Evolutionary conservation across 1,140 invertebrate species (phyloP).

Genomic region (Rhopalosiphum padi): DNA sequence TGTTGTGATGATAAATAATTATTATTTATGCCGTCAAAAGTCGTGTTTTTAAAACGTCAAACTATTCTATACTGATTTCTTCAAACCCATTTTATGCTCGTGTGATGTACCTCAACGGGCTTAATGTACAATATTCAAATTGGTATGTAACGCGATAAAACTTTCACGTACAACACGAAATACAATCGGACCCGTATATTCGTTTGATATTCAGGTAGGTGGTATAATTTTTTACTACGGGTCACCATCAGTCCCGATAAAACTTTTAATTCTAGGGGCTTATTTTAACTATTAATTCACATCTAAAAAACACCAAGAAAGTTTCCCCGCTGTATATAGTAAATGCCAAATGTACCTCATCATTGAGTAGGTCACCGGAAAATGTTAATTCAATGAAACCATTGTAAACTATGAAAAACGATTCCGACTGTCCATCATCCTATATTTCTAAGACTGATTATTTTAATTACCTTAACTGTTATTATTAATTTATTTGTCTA

Average conservation of each 20-base stretch:
- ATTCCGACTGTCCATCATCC: background rate
- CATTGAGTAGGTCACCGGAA: background rate
- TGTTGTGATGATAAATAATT: background rate
- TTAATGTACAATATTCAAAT: background rate
- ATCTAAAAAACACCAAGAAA: background rate
- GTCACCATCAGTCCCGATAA: background rate
- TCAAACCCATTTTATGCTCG: background rate
- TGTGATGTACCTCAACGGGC: background rate
- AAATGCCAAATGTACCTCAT: background rate
- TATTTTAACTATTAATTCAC: background rate
- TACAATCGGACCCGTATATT: background rate
- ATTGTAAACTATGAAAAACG: background rate
- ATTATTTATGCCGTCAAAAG: background rate
- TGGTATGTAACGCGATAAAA: constrained; percentile 1
- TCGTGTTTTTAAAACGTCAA: background rate
- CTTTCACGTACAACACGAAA: background rate
- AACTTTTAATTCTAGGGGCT: background rate
- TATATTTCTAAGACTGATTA: too few species aligned
- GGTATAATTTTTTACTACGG: background rate
- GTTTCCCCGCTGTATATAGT: background rate
- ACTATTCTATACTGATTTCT: background rate
- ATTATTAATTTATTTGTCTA: background rate
- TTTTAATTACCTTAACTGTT: background rate
- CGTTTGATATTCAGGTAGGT: background rate
- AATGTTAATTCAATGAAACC: background rate